Conservation (phyloP, 2,888 invertebrate species). For the Leptopterna dolabrata region DNA sequence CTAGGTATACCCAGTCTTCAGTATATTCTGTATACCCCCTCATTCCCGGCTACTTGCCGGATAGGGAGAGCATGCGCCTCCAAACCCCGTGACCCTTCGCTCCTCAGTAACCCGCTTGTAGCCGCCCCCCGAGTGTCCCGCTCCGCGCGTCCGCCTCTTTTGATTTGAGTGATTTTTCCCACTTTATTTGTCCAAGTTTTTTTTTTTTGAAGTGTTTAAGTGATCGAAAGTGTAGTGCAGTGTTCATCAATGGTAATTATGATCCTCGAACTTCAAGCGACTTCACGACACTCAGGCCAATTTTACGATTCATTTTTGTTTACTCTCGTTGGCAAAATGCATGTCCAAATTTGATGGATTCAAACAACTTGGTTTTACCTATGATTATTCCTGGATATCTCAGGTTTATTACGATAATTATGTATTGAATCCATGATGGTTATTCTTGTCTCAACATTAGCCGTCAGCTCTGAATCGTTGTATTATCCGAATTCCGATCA, state of each 20-base stretch:
- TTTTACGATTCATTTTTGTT: background rate
- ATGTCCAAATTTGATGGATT: background rate
- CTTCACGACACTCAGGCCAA: slow-evolving; percentile 44
- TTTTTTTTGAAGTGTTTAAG: slow-evolving; percentile 28
- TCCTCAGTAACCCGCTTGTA: slow-evolving; percentile 49
- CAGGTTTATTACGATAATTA: background rate
- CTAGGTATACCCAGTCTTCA: background rate
- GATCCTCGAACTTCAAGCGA: background rate
- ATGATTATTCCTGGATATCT: background rate
- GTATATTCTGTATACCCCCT: too few relatives aligned
- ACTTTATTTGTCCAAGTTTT: background rate
- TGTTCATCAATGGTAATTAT: slow-evolving; percentile 49
- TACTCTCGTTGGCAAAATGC: background rate
- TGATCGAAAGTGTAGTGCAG: slow-evolving; percentile 43
- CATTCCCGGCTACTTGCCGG: slow-evolving; percentile 20
- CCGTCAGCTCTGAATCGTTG: too few relatives aligned
- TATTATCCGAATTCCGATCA: too few relatives aligned
- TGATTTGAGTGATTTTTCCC: background rate
- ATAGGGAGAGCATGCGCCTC: slow-evolving; percentile 36
- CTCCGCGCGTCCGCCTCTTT: slow-evolving; percentile 12
- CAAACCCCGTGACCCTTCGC: slow-evolving; percentile 38
- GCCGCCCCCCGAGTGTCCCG: slow-evolving; percentile 39
- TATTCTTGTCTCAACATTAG: too few relatives aligned
- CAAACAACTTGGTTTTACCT: slow-evolving; percentile 41
- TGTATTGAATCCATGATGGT: too few relatives aligned